Base-by-base conservation (phyloP, 2,888 invertebrate genomes). In the Ennomos fuscantarius region DNA sequence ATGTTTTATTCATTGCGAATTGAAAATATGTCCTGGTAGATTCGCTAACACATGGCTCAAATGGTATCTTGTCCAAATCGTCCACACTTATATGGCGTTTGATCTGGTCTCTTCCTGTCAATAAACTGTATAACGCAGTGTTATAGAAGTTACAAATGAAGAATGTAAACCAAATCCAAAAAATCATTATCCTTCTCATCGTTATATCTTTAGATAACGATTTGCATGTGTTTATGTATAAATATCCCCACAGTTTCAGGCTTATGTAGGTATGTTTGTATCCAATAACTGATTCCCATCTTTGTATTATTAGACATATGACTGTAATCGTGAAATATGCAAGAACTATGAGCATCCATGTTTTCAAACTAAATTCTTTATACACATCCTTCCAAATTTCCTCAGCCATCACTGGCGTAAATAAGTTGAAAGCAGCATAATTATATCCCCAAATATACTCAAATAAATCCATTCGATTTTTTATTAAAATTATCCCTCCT, bases 121-220 rank as follows among this genome's bases (percentile, higher is more conserved):
- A 66, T 39, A 86, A 73, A 63, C 83, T 82, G 53, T 76, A 81
- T 24, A 86, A 63, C 10, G 79, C 76, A 6, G 86, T 84, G 44
- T 77, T 82, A 55, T 87, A 89, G 63, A 89, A 87, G 57, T 70
- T 84, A 2, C 62, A 66, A 9, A 87, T 76, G 43, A 79, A 85
- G 61, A 81, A 88, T 37, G 85, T 78, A 35, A 84, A 88, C 78
- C 81, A 79, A 59, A 84, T 70, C 88, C 88, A 88, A 49, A 67
- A 69, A 24, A 82, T 49, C 24, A 83, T 68, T 8, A 87, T 59
- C 0, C 62, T 52, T 65, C 78, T 75, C 33, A 82, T 67, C 35
- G 69, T 70, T 42, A 69, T 74, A 8, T 73, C 63, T 55, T 58
- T 74, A 1, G 78, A 65, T 40, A 84, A 60, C 1, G 69, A 73